These are phyloP conservation scores for Poeciliopsis turrubarensis DNA, from an alignment of 2,113 vertebrate genomes.

Conservation along the genomic window DNA sequence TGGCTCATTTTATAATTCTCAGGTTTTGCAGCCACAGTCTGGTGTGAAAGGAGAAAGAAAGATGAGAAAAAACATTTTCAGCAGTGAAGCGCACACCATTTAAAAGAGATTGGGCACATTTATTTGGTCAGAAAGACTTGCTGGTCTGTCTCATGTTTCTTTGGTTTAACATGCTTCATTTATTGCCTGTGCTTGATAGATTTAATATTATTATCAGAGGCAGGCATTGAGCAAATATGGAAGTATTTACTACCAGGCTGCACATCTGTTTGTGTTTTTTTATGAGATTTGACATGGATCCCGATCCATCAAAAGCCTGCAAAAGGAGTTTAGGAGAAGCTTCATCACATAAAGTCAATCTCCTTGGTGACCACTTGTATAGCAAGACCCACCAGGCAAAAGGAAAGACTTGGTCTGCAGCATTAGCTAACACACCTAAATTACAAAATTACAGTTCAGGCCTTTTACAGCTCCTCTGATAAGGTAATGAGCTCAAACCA, in stretches of 20 bases:
- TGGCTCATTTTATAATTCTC: slow-evolving; percentile 47
- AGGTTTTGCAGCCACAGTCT: no score
- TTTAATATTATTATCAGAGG: neutral
- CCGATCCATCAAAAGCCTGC: no score
- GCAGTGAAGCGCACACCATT: neutral
- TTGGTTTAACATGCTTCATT: slow-evolving; percentile 5
- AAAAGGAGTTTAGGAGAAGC: no score
- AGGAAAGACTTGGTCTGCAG: neutral
- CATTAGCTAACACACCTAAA: neutral
- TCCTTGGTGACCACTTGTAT: no score
- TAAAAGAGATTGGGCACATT: slow-evolving; percentile 19
- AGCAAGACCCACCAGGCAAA: neutral
- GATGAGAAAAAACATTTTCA: slow-evolving; percentile 23
- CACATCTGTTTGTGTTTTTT: no score
- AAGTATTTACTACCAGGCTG: neutral
- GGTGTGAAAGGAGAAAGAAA: neutral
- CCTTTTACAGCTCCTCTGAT: neutral
- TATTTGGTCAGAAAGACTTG: slow-evolving; percentile 10
- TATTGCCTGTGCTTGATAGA: neutral
- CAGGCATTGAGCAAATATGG: neutral
- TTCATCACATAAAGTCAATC: no score
- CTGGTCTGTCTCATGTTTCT: neutral
- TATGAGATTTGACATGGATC: no score
- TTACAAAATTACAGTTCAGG: no score
- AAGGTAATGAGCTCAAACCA: neutral